These are phyloP conservation scores for Thymelicus lineola DNA, from an alignment of 2,888 invertebrate species.

Conservation along the genomic window DNA sequence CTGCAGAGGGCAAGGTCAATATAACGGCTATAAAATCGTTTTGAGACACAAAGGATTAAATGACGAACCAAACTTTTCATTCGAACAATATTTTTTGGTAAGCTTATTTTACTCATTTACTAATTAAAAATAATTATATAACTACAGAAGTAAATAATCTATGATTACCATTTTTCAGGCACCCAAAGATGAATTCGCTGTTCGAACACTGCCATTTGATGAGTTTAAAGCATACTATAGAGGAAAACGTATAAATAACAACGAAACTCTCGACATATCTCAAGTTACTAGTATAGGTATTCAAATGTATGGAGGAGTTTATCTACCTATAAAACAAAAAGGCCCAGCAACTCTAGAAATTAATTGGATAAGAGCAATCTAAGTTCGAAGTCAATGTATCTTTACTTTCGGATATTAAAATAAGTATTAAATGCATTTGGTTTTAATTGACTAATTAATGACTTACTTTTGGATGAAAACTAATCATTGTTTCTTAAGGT, in stretches of 20 bases:
- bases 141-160: no score
- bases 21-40: slow-evolving; percentile 85
- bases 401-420: neutral
- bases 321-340: slow-evolving; percentile 85
- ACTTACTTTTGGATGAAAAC: no score
- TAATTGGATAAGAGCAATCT: slow-evolving; percentile 83
- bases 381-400: slow-evolving; percentile 37
- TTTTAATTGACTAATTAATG: neutral
- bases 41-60: slow-evolving; percentile 84
- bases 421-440: neutral
- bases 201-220: slow-evolving; percentile 78
- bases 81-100: slow-evolving; percentile 86
- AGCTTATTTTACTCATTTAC: slow-evolving; percentile 53
- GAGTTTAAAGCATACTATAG: slow-evolving; percentile 87
- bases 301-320: slow-evolving; percentile 88
- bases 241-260: slow-evolving; percentile 83
- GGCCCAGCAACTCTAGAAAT: slow-evolving; percentile 87
- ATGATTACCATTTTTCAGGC: slow-evolving; percentile 65
- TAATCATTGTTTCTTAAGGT: no score
- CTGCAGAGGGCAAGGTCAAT: slow-evolving; percentile 86
- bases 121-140: no score
- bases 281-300: slow-evolving; percentile 86
- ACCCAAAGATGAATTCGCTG: slow-evolving; percentile 81
- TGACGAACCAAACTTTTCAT: slow-evolving; percentile 84
- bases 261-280: slow-evolving; percentile 83